Conservation (phyloP, 2,797 vertebrate species). For the Momotus momota region DNA sequence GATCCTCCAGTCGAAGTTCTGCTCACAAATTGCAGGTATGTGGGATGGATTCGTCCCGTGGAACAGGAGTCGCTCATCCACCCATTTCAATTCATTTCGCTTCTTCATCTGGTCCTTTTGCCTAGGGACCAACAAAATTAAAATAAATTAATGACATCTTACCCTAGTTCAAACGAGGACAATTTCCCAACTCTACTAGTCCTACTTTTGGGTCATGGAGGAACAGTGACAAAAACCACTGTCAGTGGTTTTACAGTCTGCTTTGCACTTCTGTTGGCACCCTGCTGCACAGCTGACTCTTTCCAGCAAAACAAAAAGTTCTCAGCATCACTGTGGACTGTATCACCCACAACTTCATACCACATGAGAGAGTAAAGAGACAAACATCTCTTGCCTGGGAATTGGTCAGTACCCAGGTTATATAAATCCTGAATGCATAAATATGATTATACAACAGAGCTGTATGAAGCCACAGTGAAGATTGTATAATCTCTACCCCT, state of each 20-base stretch:
- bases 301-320: conserved; percentile 38
- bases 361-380: conserved; percentile 22
- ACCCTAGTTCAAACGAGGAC: neutral
- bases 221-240: conserved; percentile 23
- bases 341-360: neutral
- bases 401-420: conserved; percentile 28
- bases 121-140: neutral
- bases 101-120: conserved; percentile 69
- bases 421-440: conserved; percentile 32
- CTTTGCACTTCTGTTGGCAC: conserved; percentile 11
- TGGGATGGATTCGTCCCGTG: conserved; percentile 83
- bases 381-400: neutral
- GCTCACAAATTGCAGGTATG: conserved; percentile 82
- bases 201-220: neutral
- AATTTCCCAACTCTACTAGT: neutral
- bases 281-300: conserved; percentile 21
- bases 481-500: neutral
- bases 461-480: neutral
- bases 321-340: neutral
- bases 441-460: conserved; percentile 21
- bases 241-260: neutral
- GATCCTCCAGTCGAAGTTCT: conserved; percentile 94
- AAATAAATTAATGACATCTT: neutral
- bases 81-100: neutral
- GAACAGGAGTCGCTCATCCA: conserved; percentile 86